Evolutionary conservation across 2,113 vertebrate genomes (phyloP).

Genomic region (Phasianus colchicus): DNA sequence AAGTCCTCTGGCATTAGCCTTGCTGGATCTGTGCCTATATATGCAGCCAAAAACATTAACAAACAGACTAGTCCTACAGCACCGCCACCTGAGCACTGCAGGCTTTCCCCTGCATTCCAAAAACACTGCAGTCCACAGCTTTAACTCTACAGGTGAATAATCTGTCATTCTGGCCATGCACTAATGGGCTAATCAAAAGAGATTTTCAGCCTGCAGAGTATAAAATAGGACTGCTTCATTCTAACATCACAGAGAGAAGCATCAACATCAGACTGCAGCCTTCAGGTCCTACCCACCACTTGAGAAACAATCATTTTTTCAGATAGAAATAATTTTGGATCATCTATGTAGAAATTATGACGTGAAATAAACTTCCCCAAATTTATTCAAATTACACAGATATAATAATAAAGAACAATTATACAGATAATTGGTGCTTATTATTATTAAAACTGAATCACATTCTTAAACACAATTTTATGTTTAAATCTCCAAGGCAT

Average conservation of each 20-base stretch:
- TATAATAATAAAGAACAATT: not conserved
- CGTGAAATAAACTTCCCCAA: not conserved
- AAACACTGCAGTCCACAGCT: conserved; percentile 21
- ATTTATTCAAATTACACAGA: not conserved
- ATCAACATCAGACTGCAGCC: fast-evolving
- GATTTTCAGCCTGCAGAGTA: not conserved
- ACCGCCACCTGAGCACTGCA: conserved; percentile 35
- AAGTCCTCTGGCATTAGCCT: conserved; percentile 73
- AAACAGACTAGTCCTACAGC: conserved; percentile 54
- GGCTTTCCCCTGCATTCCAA: not conserved
- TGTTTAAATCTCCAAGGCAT: not conserved
- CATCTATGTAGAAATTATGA: not conserved
- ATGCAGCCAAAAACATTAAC: conserved; percentile 52
- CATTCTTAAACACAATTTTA: not conserved
- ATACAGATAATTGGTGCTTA: not conserved
- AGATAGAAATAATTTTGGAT: fast-evolving
- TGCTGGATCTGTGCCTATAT: conserved; percentile 65
- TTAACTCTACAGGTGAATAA: conserved; percentile 16
- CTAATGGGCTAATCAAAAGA: conserved; percentile 22
- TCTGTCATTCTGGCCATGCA: conserved; percentile 24
- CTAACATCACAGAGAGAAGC: not conserved
- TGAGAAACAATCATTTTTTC: fast-evolving
- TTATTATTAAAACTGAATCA: not conserved
- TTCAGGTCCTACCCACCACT: not conserved
- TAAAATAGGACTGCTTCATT: not conserved